phyloP scores from a whole-genome alignment of 2,797 vertebrate genomes.

The Peromyscus eremicus region DNA sequence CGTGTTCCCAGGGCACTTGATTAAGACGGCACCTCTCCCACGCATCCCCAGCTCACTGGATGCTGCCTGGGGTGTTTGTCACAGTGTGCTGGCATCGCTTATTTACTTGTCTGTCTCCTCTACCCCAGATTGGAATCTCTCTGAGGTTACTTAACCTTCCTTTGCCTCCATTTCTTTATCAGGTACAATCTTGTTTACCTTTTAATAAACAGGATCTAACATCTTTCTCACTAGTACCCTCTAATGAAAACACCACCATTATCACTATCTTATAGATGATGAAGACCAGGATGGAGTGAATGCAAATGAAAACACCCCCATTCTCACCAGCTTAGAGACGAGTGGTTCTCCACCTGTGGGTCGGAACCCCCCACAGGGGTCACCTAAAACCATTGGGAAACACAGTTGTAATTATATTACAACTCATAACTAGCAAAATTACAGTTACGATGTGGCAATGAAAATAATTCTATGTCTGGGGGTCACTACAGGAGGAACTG shows the following conservation, averaged over 20 bases:
- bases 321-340: background rate
- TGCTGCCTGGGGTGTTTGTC: background rate
- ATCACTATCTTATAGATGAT: background rate
- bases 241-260: background rate
- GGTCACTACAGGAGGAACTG: background rate
- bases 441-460: no score
- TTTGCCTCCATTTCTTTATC: conserved; percentile 64
- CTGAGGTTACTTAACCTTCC: background rate
- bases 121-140: conserved; percentile 53
- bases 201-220: conserved; percentile 62
- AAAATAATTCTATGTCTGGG: background rate
- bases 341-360: background rate
- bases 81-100: background rate
- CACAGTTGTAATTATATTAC: background rate
- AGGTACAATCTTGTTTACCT: conserved; percentile 44
- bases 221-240: conserved; percentile 1
- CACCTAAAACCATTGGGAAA: background rate
- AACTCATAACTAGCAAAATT: background rate
- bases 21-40: background rate
- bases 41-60: rapidly evolving
- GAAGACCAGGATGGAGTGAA: background rate
- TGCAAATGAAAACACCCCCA: background rate
- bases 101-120: conserved; percentile 36
- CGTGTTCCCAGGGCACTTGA: background rate
- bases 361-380: background rate